Evolutionary conservation across 2,113 vertebrate species (phyloP), one percentile per base, ranked within the genome.

Genomic region (Paedocypris sp.): DNA sequence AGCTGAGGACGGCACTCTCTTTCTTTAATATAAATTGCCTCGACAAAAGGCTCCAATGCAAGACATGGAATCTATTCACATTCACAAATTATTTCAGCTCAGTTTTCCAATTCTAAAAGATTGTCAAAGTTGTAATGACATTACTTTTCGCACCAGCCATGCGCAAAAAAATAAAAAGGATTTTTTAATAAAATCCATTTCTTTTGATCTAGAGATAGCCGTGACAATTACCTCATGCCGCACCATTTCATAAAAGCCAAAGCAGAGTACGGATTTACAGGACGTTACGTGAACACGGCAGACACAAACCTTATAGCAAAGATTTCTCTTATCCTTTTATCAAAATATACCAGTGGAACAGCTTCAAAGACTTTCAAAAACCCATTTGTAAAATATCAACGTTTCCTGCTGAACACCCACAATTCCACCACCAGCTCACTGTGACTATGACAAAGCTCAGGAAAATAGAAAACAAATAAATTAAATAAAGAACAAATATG

Each of bases 101-200:
- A 31, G 46, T 19, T 62, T 66, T 47, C 50, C 54, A 41, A 62
- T 69, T 71, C 68, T 39, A 31, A 7, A 11, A 73, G 28, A 45
- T 35, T 59, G 56, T 64, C 6, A 56, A 58, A 38, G 35, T 19
- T 29, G 53, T 51, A 53, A 63, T 66, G 18, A 62, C 56, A 70
- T 59, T 60, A 13, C 23, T 39, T 67, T 12, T 31, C 7, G 3
- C n/a, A 6, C 9, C n/a, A n/a, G n/a, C n/a, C n/a, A n/a, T n/a
- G n/a, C n/a, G n/a, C 28, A 41, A 58, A 22, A n/a, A 57, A 29
- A 29, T 48, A 36, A 73, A 69, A 68, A 35, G 46, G 51, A 29
- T 3, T 7, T 51, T 66, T 16, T 66, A 41, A 61, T 45, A 53
- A 50, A 65, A 59, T 60, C 48, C 42, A 69, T 74, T 74, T 68